Evolutionary conservation across 2,797 vertebrate genomes (phyloP).

Genomic region (Phoebastria nigripes): DNA sequence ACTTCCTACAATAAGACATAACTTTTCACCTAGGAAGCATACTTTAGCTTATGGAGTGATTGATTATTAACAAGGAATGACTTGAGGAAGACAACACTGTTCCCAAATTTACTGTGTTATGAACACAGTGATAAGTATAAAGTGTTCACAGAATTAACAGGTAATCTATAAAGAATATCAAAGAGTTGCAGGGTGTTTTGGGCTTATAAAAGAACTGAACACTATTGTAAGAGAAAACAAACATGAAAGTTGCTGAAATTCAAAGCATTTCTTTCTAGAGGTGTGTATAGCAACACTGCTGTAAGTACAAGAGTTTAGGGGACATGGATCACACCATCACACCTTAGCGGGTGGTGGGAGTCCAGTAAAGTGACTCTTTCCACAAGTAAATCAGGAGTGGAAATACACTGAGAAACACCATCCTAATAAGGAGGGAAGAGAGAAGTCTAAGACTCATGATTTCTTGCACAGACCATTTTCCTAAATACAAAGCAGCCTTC

Average conservation of each 20-base stretch:
- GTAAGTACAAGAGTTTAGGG: background rate
- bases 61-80: background rate
- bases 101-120: background rate
- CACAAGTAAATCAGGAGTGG: background rate
- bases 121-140: background rate
- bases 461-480: background rate
- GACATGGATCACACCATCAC: background rate
- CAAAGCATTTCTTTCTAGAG: background rate
- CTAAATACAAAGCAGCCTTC: background rate
- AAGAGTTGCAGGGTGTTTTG: background rate
- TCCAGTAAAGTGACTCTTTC: background rate
- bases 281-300: background rate
- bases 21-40: background rate
- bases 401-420: background rate
- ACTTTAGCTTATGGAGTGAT: background rate
- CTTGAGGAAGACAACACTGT: background rate
- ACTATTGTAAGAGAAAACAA: background rate
- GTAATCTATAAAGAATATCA: background rate
- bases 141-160: background rate
- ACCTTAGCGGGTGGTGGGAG: background rate
- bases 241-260: background rate
- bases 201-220: background rate
- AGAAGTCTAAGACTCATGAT: background rate
- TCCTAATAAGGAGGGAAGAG: background rate
- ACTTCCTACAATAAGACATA: background rate